Percentiles rank a stretch among this genome's conserved stretches.
Evolutionary conservation across 2,888 invertebrate species (phyloP).

Genomic region (Drosophila fungiperda): DNA sequence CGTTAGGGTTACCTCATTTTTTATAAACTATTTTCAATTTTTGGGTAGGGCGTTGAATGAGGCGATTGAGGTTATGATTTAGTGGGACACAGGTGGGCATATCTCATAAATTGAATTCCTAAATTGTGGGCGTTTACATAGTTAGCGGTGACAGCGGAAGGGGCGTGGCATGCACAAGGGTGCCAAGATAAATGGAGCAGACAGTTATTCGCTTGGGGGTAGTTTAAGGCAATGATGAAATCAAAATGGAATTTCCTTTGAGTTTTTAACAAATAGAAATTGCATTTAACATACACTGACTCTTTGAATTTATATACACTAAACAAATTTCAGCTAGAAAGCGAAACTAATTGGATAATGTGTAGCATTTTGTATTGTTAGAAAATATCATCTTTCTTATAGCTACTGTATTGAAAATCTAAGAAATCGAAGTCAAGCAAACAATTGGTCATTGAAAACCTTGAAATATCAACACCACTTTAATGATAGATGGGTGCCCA

Average conservation of each 20-base stretch:
- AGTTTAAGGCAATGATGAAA: background rate
- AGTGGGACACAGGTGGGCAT: constrained; percentile 57
- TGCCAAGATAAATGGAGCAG: constrained; percentile 6
- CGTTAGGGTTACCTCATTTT: constrained; percentile 57
- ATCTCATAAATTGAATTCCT: constrained; percentile 53
- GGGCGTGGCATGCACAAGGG: constrained; percentile 1
- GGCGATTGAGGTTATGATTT: constrained; percentile 47
- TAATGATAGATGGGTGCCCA: constrained; percentile 12
- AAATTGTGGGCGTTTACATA: constrained; percentile 43
- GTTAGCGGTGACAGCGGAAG: constrained; percentile 35
- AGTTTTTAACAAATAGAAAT: background rate
- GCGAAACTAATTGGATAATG: background rate
- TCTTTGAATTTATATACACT: background rate
- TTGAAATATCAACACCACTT: constrained; percentile 43
- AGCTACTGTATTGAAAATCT: background rate
- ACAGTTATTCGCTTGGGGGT: background rate
- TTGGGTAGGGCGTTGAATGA: constrained; percentile 62
- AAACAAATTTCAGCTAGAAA: background rate
- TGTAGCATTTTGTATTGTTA: background rate
- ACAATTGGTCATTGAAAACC: constrained; percentile 39
- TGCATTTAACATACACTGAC: background rate
- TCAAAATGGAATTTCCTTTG: background rate
- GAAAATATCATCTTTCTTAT: background rate
- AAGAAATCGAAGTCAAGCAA: background rate
- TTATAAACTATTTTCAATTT: constrained; percentile 18